Conservation (phyloP, 2,888 invertebrate genomes). For the Eulithis testata region DNA sequence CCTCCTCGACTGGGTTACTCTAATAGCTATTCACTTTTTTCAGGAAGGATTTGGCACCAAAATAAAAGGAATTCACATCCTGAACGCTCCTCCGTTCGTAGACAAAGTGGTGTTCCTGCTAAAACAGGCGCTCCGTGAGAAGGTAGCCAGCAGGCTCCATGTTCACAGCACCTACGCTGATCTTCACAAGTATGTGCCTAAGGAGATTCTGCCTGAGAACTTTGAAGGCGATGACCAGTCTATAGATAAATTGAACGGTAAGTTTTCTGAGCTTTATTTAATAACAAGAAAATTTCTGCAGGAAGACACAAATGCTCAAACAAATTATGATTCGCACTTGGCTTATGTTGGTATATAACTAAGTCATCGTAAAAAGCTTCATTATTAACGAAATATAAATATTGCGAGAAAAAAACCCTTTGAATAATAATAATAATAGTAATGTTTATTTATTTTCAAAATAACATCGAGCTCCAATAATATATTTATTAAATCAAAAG, state of each 20-base stretch:
- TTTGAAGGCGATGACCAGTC: constrained; percentile 67
- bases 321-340: no score
- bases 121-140: constrained; percentile 71
- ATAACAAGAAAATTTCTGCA: no score
- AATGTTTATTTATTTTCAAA: no score
- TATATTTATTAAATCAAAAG: no score
- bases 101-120: constrained; percentile 67
- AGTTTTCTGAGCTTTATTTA: constrained; percentile 31
- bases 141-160: constrained; percentile 70
- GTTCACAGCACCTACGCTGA: constrained; percentile 70
- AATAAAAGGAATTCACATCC: constrained; percentile 75
- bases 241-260: constrained; percentile 62
- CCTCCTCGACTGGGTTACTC: no score
- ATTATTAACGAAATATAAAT: no score
- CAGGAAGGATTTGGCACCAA: constrained; percentile 76
- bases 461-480: no score
- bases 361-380: no score
- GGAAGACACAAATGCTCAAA: no score
- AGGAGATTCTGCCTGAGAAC: constrained; percentile 70
- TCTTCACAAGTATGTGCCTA: constrained; percentile 69
- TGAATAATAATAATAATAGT: no score
- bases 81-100: constrained; percentile 72
- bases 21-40: constrained; percentile 31
- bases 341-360: no score
- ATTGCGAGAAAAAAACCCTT: no score